Evolutionary conservation across 2,797 vertebrate species (phyloP).

Genomic region (Zalophus californianus): DNA sequence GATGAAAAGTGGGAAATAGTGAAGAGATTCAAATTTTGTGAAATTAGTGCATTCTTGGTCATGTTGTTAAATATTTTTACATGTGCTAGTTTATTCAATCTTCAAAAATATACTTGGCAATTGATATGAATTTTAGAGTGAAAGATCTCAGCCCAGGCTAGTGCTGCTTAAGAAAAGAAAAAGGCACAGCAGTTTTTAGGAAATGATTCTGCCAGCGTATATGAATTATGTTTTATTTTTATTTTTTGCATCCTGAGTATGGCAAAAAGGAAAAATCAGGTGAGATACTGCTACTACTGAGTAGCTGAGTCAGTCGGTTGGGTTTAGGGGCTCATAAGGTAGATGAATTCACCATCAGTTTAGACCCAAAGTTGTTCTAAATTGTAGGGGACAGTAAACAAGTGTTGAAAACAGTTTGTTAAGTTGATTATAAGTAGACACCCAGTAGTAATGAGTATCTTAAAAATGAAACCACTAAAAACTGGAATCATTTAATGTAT

Average conservation of each 20-base stretch:
- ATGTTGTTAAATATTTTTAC: conserved; percentile 48
- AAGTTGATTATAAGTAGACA: background rate
- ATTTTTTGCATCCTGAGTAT: background rate
- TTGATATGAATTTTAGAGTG: background rate
- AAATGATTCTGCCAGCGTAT: background rate
- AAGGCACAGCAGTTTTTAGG: background rate
- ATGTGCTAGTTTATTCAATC: background rate
- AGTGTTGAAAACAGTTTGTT: background rate
- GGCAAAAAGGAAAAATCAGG: background rate
- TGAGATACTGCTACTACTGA: background rate
- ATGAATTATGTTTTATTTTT: background rate
- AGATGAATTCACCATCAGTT: background rate
- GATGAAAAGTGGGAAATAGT: background rate
- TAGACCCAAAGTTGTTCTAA: background rate
- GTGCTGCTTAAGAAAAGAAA: background rate
- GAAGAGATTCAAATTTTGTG: background rate
- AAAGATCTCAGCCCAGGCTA: background rate
- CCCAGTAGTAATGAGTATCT: background rate
- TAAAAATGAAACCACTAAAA: background rate
- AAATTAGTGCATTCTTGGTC: background rate
- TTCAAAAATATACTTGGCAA: background rate
- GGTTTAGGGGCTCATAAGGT: background rate
- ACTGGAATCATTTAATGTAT: background rate
- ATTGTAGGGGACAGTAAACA: background rate
- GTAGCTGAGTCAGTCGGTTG: background rate